Evolutionary conservation across 2,888 invertebrate species (phyloP), one percentile per base, ranked within the genome.

Genomic region (Caprella mutica): DNA sequence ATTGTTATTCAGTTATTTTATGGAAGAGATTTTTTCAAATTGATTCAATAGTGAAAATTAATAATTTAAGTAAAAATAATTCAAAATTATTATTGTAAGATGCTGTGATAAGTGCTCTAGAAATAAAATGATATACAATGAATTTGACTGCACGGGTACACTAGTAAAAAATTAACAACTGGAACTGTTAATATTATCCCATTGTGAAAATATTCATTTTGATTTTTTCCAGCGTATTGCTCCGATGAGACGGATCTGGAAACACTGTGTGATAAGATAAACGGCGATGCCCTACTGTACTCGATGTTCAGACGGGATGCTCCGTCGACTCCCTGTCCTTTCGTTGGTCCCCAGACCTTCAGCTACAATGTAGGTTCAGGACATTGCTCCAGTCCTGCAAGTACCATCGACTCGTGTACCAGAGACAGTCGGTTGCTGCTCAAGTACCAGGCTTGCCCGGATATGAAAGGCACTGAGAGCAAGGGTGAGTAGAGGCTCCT

Each of bases 371-470:
- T 89, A 59, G 91, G 89, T 4, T 86, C 89, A 69, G 63, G 63
- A 8, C 55, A 52, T 24, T 93, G 93, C 74, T 82, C 82, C 66
- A 82, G 81, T 68, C 93, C 93, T 0, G 84, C 85, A 54, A 92
- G 92, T 48, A 88, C 87, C 68, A 87, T 93, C 68, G 92, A 92
- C 73, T 86, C 88, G 69, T 94, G 94, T 74, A 92, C 92, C 1
- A 91, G 93, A 72, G 87, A 91, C 70, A 89, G 89, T 65, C 80
- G 87, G 66, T 78, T 93, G 54, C 79, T 92, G 67, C 83, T 94
- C 70, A 86, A 86, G 74, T 93, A 92, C 74, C 91, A 92, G 72
- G 91, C 91, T 6, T 94, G 94, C 72, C 90, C 89, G 17, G 91
- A 92, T 74, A 85, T 92, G 6, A 81, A 83, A 67, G 89, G 86